Evolutionary conservation across 2,113 vertebrate genomes (phyloP).

Genomic region (Chaenogobius annularis): DNA sequence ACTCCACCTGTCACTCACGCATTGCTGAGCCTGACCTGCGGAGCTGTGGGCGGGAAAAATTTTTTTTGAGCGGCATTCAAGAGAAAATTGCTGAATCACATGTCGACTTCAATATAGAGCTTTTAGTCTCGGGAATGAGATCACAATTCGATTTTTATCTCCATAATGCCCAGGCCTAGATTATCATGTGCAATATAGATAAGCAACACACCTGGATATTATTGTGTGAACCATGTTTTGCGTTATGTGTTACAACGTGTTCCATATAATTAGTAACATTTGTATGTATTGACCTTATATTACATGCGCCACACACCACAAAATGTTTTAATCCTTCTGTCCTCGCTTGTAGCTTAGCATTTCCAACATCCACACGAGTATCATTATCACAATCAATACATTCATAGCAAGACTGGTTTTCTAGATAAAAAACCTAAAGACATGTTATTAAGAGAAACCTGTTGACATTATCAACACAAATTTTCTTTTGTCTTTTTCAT

Average conservation of each 20-base stretch:
- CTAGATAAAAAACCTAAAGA: not conserved
- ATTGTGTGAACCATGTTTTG: not conserved
- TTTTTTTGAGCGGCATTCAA: too few relatives aligned
- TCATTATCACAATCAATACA: not conserved
- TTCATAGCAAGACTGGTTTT: not conserved
- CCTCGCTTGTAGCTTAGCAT: too few relatives aligned
- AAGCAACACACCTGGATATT: not conserved
- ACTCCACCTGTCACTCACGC: too few relatives aligned
- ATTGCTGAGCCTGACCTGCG: too few relatives aligned
- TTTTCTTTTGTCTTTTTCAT: not conserved
- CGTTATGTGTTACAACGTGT: too few relatives aligned
- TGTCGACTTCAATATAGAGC: too few relatives aligned
- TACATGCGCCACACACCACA: not conserved
- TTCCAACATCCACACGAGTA: not conserved
- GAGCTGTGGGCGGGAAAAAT: too few relatives aligned
- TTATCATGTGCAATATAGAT: too few relatives aligned
- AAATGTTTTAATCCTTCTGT: not conserved
- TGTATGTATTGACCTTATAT: not conserved
- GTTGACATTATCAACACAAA: not conserved
- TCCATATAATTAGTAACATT: not conserved
- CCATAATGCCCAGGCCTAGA: too few relatives aligned
- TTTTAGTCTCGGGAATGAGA: too few relatives aligned
- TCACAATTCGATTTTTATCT: too few relatives aligned
- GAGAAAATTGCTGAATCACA: too few relatives aligned
- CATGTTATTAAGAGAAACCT: not conserved